A percentile compares a stretch with the other conserved stretches of the same genome.
These are phyloP conservation scores for Desoria tigrina DNA, from an alignment of 2,888 invertebrate genomes.

Conservation along the genomic window DNA sequence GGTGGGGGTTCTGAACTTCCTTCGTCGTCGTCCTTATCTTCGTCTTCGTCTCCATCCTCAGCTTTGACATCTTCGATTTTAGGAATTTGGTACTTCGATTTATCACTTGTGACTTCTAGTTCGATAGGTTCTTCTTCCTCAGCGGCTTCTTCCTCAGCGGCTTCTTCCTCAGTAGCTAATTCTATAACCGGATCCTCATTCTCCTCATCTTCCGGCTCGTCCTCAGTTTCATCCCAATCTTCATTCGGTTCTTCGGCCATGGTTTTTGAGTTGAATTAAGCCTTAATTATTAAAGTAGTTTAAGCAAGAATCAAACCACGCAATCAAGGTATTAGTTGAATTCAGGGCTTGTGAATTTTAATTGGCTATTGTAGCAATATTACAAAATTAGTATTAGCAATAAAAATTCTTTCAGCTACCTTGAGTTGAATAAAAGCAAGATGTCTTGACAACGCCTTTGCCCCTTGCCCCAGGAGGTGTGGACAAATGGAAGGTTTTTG, in stretches of 20 bases:
- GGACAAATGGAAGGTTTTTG: too few relatives aligned
- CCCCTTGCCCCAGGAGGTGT: too few relatives aligned
- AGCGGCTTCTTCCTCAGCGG: slow-evolving; percentile 2
- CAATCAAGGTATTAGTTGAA: too few relatives aligned
- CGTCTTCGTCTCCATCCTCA: slow-evolving; percentile 5
- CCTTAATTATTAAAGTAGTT: too few relatives aligned
- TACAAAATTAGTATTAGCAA: too few relatives aligned
- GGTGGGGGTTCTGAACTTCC: not conserved
- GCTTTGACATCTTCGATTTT: not conserved
- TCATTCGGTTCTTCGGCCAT: slow-evolving; percentile 6
- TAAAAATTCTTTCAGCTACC: too few relatives aligned
- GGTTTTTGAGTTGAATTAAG: too few relatives aligned
- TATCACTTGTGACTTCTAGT: not conserved
- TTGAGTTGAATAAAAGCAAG: too few relatives aligned
- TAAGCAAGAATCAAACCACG: too few relatives aligned
- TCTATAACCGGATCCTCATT: slow-evolving; percentile 5
- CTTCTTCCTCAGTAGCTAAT: not conserved
- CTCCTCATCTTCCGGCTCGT: not conserved
- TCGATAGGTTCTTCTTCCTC: not conserved
- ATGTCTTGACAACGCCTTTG: too few relatives aligned
- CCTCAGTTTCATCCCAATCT: slow-evolving; percentile 17
- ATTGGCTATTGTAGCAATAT: too few relatives aligned
- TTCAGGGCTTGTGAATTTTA: too few relatives aligned
- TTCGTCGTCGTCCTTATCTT: slow-evolving; percentile 26
- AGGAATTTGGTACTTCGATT: not conserved